These are phyloP conservation scores for Lichenostomus cassidix DNA, from an alignment of 2,113 vertebrate species.

Conservation along the genomic window DNA sequence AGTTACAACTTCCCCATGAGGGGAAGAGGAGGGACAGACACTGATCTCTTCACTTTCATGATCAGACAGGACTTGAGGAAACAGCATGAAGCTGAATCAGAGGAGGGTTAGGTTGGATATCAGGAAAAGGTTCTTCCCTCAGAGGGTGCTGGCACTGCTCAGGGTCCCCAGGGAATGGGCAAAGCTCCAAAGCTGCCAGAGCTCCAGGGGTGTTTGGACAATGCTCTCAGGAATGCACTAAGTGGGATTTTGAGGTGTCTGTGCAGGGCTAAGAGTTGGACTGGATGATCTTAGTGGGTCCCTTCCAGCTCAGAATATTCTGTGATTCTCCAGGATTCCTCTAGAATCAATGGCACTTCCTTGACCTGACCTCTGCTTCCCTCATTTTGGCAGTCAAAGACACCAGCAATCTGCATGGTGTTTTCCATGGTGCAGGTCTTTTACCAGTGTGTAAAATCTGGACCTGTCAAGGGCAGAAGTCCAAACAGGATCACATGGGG, in stretches of 20 bases:
- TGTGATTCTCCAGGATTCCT: neutral
- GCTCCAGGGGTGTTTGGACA: fast-evolving
- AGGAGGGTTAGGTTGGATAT: neutral
- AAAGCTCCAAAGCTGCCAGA: fast-evolving
- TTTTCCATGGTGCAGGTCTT: neutral
- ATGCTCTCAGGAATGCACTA: fast-evolving
- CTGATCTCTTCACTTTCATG: neutral
- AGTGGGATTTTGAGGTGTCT: neutral
- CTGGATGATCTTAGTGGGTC: neutral
- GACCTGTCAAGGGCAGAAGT: neutral
- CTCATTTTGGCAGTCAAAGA: neutral
- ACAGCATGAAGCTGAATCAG: neutral
- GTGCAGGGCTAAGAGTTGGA: neutral
- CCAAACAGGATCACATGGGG: neutral
- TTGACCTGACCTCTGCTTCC: neutral
- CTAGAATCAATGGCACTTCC: neutral
- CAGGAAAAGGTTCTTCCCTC: neutral
- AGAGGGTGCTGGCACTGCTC: fast-evolving
- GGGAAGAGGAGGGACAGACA: neutral
- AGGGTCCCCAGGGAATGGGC: neutral
- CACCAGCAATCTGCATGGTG: neutral
- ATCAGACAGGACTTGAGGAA: neutral
- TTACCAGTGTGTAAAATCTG: neutral
- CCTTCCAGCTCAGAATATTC: neutral
- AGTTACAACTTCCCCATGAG: neutral